These are phyloP conservation scores for Muraenolepis orangiensis DNA, from an alignment of 2,797 vertebrate species.

Conservation along the genomic window DNA sequence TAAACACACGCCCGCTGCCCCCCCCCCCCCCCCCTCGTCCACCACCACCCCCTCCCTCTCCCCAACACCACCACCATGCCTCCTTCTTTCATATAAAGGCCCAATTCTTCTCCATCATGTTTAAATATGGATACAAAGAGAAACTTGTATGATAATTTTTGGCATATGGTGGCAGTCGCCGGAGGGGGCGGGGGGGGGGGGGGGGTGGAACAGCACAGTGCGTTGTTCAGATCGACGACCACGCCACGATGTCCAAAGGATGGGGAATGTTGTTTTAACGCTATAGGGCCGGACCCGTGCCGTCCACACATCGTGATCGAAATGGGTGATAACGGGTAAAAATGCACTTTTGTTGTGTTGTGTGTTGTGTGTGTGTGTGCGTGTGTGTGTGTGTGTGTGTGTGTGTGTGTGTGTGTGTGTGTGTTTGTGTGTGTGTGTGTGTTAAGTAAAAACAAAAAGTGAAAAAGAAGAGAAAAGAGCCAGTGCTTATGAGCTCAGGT, in stretches of 20 bases:
- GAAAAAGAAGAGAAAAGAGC: no score
- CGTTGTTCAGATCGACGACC: no score
- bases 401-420: background rate
- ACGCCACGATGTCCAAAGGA: no score
- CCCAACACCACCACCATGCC: background rate
- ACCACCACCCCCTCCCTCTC: background rate
- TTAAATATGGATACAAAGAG: conserved; percentile 83
- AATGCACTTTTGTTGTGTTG: background rate
- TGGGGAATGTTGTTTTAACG: no score
- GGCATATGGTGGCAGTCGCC: conserved; percentile 72
- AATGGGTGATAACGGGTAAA: background rate
- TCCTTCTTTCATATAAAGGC: conserved; percentile 70
- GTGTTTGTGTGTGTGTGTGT: background rate
- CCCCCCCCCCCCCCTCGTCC: conserved; percentile 33
- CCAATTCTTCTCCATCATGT: conserved; percentile 77
- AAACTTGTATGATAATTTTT: conserved; percentile 83
- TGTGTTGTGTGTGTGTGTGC: no score
- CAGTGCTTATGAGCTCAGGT: background rate
- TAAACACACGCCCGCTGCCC: conserved; percentile 76
- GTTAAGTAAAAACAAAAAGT: background rate
- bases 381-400: no score
- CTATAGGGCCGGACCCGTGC: no score
- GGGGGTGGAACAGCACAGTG: no score
- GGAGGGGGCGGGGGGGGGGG: conserved; percentile 38
- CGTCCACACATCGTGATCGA: conserved; percentile 4